Base-by-base conservation (phyloP, 92 coral and sea anemone species). In the Micromussa lordhowensis region DNA sequence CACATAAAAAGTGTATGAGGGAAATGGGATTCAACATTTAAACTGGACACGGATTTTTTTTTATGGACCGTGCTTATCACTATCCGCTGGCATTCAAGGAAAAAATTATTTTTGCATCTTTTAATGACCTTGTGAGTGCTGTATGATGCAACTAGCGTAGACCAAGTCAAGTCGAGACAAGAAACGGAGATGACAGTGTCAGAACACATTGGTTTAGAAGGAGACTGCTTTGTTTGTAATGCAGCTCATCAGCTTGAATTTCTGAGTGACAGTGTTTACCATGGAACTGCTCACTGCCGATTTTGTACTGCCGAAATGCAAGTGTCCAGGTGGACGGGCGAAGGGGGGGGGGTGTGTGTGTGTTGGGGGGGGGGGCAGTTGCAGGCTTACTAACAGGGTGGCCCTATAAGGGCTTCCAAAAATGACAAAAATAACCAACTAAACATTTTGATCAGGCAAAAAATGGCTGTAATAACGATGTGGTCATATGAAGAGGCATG, bases 1-100 rank as follows among this genome's bases (percentile, higher is more conserved):
- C 98, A 12, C 99, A 97, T 71, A 94, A 94, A 73, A 92, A 97
- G 44, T 97, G 99, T 73, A 94, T 97, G 96, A 93, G 99, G 68
- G 72, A 94, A 71, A 96, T 94, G 78, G 99, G 99, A 76, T 97
- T 97, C 88, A 96, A 97, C 68, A 85, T 97, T 68, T 93, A 72
- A 80, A 36, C 15, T 63, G 77, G 72, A 64, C 26, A 72, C 15
- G 4, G 53, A 57, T 55, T 74, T 24, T 28, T 17, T 18, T 83
- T n/a, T n/a, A 12, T 44, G 51, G 63, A 48, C 11, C 19, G 75
- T 0, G 13, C 32, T 28, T 6, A 34, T 31, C n/a, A 17, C 22
- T 36, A 36, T 36, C 78, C 14, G 51, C 51, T 34, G 77, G 4
- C 5, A n/a, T 74, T 44, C 53, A 35, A 48, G n/a, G 76, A 68